Base-by-base conservation (phyloP, 2,888 invertebrate species). In the Calliscelio sp. region DNA sequence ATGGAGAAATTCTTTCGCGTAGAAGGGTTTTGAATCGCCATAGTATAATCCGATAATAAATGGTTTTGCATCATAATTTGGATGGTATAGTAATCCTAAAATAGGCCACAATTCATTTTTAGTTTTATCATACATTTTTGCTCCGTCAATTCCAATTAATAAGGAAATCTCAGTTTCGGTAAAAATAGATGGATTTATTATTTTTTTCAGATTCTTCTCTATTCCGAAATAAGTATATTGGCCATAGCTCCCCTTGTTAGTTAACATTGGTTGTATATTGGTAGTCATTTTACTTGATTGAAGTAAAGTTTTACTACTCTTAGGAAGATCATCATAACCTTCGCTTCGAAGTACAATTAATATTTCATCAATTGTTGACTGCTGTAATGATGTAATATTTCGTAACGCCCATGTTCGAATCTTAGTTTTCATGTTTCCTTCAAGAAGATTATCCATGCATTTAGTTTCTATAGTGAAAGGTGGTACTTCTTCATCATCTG, bases 91-190 rank as follows among this genome's bases (percentile, higher is more conserved):
- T 38, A 28, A 46, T 7, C 74, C 77, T 41, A 65, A 41, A 22
- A 66, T 75, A 24, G 79, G 51, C 85, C 85, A 85, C 14, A 84
- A 44, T 22, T 84, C 71, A 14, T 46, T 68, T 55, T 57, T 51
- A 0, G 85, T 65, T 41, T 68, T 75, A 8, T 81, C 46, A 32
- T 55, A 81, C 20, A 85, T 16, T 38, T 68, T 68, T 16, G 82
- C 53, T 10, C 85, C 85, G 53, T 86, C 86, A 22, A 85, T 38
- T 28, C 81, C 63, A n/a, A 86, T 51, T 14, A 81, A 20, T 44
- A 84, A 63, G 14, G n/a, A 24, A 46, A 84, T 84, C n/a, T 35
- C 46, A n/a, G 71, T 20, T 81, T 86, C 83, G 11, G 46, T 65
- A 75, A 53, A 85, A 44, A 57, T 41, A n/a, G 28, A 20, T 20